These are phyloP conservation scores for Lepus europaeus DNA, from an alignment of 2,113 vertebrate species.

Conservation along the genomic window DNA sequence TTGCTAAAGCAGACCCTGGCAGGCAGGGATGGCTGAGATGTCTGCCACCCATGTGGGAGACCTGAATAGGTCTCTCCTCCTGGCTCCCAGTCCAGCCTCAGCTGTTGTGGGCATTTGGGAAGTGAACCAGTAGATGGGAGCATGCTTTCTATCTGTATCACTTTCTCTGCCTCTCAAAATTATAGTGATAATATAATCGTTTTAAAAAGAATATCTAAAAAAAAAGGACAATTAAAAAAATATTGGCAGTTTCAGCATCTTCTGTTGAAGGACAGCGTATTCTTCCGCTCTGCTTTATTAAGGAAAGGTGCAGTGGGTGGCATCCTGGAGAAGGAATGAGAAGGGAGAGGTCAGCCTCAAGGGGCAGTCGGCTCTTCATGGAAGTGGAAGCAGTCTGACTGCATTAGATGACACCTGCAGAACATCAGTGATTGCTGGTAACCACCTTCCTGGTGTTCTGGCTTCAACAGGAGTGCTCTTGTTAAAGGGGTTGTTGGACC, in stretches of 20 bases:
- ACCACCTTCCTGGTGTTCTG: background rate
- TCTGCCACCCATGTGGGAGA: no score
- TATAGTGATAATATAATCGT: no score
- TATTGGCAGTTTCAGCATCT: slow-evolving; percentile 19
- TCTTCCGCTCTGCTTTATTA: slow-evolving; percentile 30
- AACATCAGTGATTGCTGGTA: background rate
- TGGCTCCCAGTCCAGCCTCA: no score
- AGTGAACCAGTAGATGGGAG: no score
- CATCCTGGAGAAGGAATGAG: background rate
- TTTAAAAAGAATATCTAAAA: no score
- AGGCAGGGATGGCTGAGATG: no score
- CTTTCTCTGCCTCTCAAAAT: no score
- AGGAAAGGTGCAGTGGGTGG: background rate
- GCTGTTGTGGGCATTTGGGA: no score
- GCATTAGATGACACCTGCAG: background rate
- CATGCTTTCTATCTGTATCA: no score
- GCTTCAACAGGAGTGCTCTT: background rate
- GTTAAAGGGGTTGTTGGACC: background rate
- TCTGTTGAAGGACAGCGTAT: background rate
- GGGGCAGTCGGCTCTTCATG: background rate
- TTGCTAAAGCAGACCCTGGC: no score
- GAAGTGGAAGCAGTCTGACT: background rate
- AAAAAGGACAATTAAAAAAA: background rate
- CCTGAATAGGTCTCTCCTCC: no score
- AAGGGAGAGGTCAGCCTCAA: background rate